A percentile compares a stretch with the other conserved stretches of the same genome.
Evolutionary conservation across 2,888 invertebrate species (phyloP).

Genomic region (Diachrysia chrysitis): DNA sequence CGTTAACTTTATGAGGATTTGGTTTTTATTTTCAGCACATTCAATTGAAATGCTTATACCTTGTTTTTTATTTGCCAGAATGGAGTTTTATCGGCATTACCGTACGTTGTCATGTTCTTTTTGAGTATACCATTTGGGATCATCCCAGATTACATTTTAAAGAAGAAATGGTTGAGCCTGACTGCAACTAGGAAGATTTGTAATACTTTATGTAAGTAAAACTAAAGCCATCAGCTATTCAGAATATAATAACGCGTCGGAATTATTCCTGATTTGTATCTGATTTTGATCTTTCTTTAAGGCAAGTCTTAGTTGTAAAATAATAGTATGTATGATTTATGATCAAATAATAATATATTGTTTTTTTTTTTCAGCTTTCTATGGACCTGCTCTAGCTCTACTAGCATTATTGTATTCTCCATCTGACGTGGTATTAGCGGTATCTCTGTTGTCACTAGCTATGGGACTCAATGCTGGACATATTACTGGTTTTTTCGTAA

Average conservation of each 20-base stretch:
- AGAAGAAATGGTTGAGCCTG: conserved; percentile 79
- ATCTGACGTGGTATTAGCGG: conserved; percentile 85
- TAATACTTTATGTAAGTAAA: conserved; percentile 63
- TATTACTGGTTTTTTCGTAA: conserved; percentile 91
- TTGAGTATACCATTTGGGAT: conserved; percentile 70
- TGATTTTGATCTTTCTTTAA: too few species aligned
- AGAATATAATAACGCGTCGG: too few species aligned
- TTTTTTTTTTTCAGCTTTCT: conserved; percentile 81
- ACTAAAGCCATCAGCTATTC: background rate
- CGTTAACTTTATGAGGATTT: too few species aligned
- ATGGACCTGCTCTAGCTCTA: conserved; percentile 91
- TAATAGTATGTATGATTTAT: too few species aligned
- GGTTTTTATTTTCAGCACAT: too few species aligned
- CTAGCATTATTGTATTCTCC: conserved; percentile 88
- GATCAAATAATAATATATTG: conserved; percentile 6
- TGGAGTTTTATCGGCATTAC: conserved; percentile 90
- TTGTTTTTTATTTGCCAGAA: conserved; percentile 80
- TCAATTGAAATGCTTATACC: too few species aligned
- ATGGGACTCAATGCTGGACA: conserved; percentile 92
- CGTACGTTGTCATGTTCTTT: conserved; percentile 91
- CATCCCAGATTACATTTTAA: conserved; percentile 87
- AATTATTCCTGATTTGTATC: too few species aligned
- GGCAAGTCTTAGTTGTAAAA: too few species aligned
- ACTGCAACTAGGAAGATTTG: conserved; percentile 75
- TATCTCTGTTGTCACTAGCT: conserved; percentile 90